These are phyloP conservation scores for Zaprionus obscuricornis DNA, from an alignment of 2,888 invertebrate genomes.

Conservation along the genomic window DNA sequence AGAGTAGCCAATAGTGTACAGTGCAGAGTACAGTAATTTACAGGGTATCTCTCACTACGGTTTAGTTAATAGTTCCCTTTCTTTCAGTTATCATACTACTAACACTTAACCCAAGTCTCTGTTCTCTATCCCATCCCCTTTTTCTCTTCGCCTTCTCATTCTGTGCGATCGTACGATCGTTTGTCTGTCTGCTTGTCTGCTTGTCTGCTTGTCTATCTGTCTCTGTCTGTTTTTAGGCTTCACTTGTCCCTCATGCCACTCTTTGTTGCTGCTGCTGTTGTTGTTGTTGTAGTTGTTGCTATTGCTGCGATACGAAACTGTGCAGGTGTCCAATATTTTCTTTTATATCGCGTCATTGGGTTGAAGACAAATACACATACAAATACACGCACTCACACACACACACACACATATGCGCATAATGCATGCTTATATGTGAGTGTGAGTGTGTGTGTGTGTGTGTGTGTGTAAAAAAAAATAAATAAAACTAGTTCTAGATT, in stretches of 20 bases:
- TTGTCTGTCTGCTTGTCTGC: no score
- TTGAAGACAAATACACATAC: conserved; percentile 40
- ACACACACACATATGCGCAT: not conserved
- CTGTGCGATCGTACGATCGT: no score
- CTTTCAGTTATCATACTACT: no score
- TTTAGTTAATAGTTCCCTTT: no score
- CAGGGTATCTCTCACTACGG: no score
- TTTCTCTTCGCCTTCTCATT: no score
- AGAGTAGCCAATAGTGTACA: no score
- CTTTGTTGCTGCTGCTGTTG: conserved; percentile 31
- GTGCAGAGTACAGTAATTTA: no score
- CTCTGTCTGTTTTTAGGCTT: conserved; percentile 56
- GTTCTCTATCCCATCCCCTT: no score
- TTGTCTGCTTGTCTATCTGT: conserved; percentile 21
- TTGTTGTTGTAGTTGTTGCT: conserved; percentile 46
- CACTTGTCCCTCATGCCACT: conserved; percentile 69
- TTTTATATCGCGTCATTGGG: conserved; percentile 79
- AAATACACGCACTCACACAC: not conserved
- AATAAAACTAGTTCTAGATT: conserved; percentile 76
- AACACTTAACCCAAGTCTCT: no score
- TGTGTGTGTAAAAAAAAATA: conserved; percentile 13
- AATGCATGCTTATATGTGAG: no score
- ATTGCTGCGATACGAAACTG: conserved; percentile 71
- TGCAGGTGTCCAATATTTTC: conserved; percentile 82
- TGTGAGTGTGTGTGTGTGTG: not conserved